Percentiles rank a stretch among this genome's conserved stretches.
These are phyloP conservation scores for Brachyopa scutellaris DNA, from an alignment of 2,888 invertebrate species.

Conservation along the genomic window DNA sequence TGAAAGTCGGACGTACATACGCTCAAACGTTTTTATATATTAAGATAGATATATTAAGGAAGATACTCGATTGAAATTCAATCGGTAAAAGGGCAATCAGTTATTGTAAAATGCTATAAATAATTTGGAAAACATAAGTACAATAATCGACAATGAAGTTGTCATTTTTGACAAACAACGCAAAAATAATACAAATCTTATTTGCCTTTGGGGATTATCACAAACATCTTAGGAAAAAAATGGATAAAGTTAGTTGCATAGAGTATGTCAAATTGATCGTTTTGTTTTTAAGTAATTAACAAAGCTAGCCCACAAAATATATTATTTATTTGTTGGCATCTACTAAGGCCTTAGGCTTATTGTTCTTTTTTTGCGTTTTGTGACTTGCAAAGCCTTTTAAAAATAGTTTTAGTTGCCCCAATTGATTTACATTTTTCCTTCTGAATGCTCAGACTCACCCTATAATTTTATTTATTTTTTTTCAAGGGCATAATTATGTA, in stretches of 20 bases:
- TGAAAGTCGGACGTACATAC: too few relatives aligned
- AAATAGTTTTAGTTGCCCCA: background rate
- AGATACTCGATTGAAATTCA: too few relatives aligned
- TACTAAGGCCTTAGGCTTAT: background rate
- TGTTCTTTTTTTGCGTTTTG: slow-evolving; percentile 1
- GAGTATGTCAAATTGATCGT: background rate
- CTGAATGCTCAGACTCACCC: background rate
- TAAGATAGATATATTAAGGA: too few relatives aligned
- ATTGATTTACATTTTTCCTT: background rate
- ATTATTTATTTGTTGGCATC: background rate
- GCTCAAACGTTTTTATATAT: too few relatives aligned
- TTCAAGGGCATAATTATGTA: background rate
- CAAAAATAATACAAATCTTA: too few relatives aligned
- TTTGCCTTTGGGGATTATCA: too few relatives aligned
- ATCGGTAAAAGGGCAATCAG: too few relatives aligned
- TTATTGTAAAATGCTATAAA: too few relatives aligned
- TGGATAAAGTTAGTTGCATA: background rate
- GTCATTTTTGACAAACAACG: too few relatives aligned
- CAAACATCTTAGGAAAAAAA: background rate
- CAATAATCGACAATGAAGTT: too few relatives aligned
- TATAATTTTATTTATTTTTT: background rate
- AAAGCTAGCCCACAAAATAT: background rate
- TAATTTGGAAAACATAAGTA: too few relatives aligned
- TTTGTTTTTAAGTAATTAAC: background rate
- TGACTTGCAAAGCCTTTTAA: background rate